Evolutionary conservation across 2,888 invertebrate genomes (phyloP).

Genomic region (Nesidiocoris tenuis): DNA sequence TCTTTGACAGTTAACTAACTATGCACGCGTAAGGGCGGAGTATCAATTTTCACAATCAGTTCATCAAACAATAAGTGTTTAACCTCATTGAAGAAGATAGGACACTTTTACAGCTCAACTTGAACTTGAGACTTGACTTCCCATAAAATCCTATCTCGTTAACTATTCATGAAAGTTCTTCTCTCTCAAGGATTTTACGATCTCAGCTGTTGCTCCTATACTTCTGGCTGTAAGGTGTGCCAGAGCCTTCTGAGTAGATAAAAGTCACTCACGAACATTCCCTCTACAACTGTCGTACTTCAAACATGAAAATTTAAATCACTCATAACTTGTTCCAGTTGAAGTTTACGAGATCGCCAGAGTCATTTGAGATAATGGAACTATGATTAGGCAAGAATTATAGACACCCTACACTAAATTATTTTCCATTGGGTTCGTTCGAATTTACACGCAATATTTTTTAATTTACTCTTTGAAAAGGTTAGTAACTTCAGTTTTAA

Average conservation of each 20-base stretch:
- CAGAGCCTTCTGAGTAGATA: slow-evolving; percentile 1
- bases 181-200: slow-evolving; percentile 29
- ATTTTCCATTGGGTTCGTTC: too few relatives aligned
- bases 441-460: too few relatives aligned
- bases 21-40: too few relatives aligned
- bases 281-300: slow-evolving; percentile 1
- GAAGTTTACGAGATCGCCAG: neutral
- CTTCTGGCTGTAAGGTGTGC: neutral
- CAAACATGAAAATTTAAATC: slow-evolving; percentile 25
- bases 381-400: neutral
- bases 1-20: too few relatives aligned
- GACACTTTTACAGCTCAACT: slow-evolving; percentile 5
- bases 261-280: slow-evolving; percentile 27
- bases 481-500: too few relatives aligned
- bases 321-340: neutral
- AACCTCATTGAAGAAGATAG: neutral
- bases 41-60: neutral
- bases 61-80: neutral
- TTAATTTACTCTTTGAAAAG: too few relatives aligned
- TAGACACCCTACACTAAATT: too few relatives aligned
- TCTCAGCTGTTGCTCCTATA: slow-evolving; percentile 28
- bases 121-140: slow-evolving; percentile 23
- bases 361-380: neutral
- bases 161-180: slow-evolving; percentile 30
- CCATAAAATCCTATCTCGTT: slow-evolving; percentile 28